Base-by-base conservation (phyloP, 53 echinoderm and acorn worm species). In the Echinarachnius parma region DNA sequence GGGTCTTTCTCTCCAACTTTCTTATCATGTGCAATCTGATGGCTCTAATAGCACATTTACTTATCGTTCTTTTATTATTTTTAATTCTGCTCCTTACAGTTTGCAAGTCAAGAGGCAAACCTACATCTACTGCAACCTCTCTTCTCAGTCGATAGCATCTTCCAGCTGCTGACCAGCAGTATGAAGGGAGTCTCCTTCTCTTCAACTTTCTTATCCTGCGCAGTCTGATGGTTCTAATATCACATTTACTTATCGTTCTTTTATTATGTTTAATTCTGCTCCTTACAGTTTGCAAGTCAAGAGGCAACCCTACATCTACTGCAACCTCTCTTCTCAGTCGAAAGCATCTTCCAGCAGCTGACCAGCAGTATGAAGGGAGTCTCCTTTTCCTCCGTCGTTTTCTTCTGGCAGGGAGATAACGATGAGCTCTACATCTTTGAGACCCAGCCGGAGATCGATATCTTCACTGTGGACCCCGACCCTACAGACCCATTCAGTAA, bases 401-500 rank as follows among this genome's bases (percentile, higher is more conserved):
- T 96, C 34, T 96, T 80, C 80, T 87, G 91, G 91, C 82, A 80
- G 37, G 85, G 87, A 9, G 96, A 96, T 20, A 79, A 88, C 21
- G 84, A 90, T 47, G 70, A 87, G 53, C 35, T 96, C 34, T 96
- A 96, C 60, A 76, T 96, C 31, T 96, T 91, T 77, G 87, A 96
- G 60, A 84, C 96, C 46, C 75, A 82, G 66, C 96, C 96, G 10
- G 66, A 91, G 79, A 57, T 93, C 21, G 89, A 93, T 35, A 83
- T 89, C n/a, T 93, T 93, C 75, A 93, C 93, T 13, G 75, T 83
- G 53, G 77, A 86, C 29, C 89, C 93, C 42, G 83, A 93, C 31
- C 64, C 60, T 9, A 48, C 82, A 46, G 80, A 82, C 39, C 78
- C 62, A 19, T 85, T 80, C 34, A 61, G 74, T 78, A 37, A 44